Conservation (phyloP, 2,888 invertebrate species). For the Yponomeuta plumbellus region DNA sequence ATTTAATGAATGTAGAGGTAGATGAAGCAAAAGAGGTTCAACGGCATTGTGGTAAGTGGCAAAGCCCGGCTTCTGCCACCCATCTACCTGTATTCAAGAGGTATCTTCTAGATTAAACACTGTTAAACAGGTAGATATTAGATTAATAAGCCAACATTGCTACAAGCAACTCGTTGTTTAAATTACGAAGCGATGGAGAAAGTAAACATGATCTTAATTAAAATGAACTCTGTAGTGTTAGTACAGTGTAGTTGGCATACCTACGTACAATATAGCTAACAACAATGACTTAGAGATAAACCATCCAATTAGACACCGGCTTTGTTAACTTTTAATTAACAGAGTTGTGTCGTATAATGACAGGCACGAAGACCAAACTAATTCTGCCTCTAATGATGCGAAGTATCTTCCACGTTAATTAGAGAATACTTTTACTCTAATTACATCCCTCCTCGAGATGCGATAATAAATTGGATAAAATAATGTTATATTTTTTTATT, state of each 20-base stretch:
- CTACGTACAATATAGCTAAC: slow-evolving; percentile 22
- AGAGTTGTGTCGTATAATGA: slow-evolving; percentile 33
- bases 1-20: too few species aligned
- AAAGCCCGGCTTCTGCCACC: too few species aligned
- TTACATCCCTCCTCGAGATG: neutral
- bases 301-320: slow-evolving; percentile 48
- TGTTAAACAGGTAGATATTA: too few species aligned
- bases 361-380: slow-evolving; percentile 15
- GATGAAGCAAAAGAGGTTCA: too few species aligned
- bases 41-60: too few species aligned
- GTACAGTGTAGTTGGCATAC: slow-evolving; percentile 9
- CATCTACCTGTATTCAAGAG: neutral
- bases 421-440: slow-evolving; percentile 3
- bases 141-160: neutral
- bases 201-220: slow-evolving; percentile 10
- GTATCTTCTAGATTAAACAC: too few species aligned
- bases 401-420: slow-evolving; percentile 13
- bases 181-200: slow-evolving; percentile 8
- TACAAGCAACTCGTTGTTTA: slow-evolving; percentile 1
- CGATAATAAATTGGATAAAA: too few species aligned
- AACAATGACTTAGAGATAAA: slow-evolving; percentile 35
- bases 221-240: neutral
- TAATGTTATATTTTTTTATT: too few species aligned
- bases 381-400: slow-evolving; percentile 6
- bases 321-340: slow-evolving; percentile 59